A percentile compares a stretch with the other conserved stretches of the same genome.
Conservation (phyloP, 1,140 invertebrate genomes). For the Potamilus streckersoni region DNA sequence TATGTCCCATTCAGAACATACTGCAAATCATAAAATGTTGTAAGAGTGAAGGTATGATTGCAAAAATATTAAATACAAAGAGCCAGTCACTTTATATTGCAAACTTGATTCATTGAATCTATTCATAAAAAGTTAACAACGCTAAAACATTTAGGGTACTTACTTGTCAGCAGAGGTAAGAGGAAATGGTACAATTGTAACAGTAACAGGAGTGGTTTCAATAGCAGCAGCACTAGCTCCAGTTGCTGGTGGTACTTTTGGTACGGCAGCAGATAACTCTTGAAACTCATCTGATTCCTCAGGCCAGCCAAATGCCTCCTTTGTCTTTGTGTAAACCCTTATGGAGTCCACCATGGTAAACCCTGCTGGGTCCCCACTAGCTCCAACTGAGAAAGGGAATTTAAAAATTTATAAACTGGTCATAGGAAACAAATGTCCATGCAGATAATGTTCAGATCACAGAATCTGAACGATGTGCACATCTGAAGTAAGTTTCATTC, state of each 20-base stretch:
- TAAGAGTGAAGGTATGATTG: too few species aligned
- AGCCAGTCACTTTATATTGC: too few species aligned
- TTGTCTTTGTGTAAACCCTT: conserved; percentile 93
- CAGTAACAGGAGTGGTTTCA: conserved; percentile 32
- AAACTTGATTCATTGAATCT: too few species aligned
- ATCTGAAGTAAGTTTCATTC: too few species aligned
- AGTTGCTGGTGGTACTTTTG: conserved; percentile 32
- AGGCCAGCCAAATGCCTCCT: conserved; percentile 96
- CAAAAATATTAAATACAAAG: too few species aligned
- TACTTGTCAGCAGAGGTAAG: conserved; percentile 66
- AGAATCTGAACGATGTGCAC: too few species aligned
- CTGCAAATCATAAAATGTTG: too few species aligned
- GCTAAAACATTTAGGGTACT: neutral
- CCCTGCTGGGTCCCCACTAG: conserved; percentile 85
- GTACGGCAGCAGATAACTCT: conserved; percentile 57
- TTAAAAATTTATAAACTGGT: neutral
- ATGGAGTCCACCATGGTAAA: conserved; percentile 94
- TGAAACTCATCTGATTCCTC: conserved; percentile 91
- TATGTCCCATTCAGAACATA: too few species aligned
- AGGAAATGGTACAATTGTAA: conserved; percentile 49
- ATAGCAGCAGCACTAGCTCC: conserved; percentile 9
- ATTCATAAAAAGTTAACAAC: too few species aligned
- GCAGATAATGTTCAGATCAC: neutral
- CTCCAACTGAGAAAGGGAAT: conserved; percentile 74
- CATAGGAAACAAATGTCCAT: neutral